These are phyloP conservation scores for Antheraea mylitta DNA, from an alignment of 1,140 invertebrate species.

Conservation along the genomic window DNA sequence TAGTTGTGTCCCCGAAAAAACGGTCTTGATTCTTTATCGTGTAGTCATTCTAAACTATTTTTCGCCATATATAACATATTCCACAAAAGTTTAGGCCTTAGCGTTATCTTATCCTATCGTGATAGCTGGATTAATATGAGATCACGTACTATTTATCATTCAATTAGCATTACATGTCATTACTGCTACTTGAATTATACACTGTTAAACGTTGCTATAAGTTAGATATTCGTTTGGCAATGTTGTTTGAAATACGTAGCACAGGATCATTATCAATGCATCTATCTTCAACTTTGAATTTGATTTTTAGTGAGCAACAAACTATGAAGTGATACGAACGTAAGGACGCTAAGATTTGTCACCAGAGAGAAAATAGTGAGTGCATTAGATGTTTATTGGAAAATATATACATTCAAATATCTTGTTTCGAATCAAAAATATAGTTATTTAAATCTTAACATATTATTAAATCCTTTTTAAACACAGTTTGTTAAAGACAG, in stretches of 20 bases:
- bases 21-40: too few species aligned
- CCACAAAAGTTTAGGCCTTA: neutral
- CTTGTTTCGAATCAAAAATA: neutral
- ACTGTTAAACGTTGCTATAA: neutral
- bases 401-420: neutral
- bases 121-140: neutral
- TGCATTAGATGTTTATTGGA: neutral
- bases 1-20: too few species aligned
- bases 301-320: slow-evolving; percentile 24
- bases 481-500: neutral
- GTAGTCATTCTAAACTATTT: neutral
- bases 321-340: slow-evolving; percentile 21
- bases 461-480: neutral
- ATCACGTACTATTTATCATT: neutral
- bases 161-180: neutral
- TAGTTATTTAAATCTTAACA: neutral
- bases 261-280: neutral
- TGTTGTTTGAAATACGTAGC: slow-evolving; percentile 15
- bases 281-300: slow-evolving; percentile 7
- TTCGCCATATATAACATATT: neutral
- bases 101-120: slow-evolving; percentile 3
- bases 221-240: neutral
- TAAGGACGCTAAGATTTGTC: neutral
- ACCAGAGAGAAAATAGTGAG: neutral
- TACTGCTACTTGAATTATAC: neutral